These are phyloP conservation scores for Chionomys nivalis DNA, from an alignment of 2,113 vertebrate genomes.

Conservation along the genomic window DNA sequence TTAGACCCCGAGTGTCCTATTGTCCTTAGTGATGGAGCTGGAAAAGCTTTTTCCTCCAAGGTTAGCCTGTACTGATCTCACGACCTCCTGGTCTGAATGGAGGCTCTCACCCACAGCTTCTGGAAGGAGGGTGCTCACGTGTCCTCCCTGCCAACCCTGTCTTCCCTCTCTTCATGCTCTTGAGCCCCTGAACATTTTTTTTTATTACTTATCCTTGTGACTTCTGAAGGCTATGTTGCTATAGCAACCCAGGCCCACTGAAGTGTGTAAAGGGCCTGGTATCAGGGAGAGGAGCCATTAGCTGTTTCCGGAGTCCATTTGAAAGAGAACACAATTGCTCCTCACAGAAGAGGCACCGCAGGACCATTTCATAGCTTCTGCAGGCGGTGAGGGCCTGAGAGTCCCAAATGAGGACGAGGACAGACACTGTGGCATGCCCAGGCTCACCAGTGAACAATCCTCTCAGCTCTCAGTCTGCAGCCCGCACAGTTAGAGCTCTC, in stretches of 20 bases:
- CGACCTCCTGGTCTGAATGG: background rate
- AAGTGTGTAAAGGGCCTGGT: constrained; percentile 47
- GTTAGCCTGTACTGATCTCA: background rate
- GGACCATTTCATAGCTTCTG: background rate
- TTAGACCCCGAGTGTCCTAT: background rate
- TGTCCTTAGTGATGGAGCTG: background rate
- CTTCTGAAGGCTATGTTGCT: constrained; percentile 62
- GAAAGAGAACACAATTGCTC: constrained; percentile 41
- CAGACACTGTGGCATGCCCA: fast-evolving
- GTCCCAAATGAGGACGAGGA: background rate
- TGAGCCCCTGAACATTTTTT: background rate
- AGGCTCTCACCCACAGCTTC: background rate
- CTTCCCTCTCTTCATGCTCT: background rate
- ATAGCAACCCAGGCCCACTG: constrained; percentile 67
- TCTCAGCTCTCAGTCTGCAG: background rate
- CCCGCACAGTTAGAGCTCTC: fast-evolving
- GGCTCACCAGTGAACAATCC: background rate
- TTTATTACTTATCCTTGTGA: constrained; percentile 58
- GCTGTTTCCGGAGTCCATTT: constrained; percentile 52
- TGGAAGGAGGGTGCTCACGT: background rate
- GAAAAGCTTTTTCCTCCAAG: background rate
- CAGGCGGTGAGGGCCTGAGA: fast-evolving
- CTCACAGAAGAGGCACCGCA: background rate
- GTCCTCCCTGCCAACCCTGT: background rate
- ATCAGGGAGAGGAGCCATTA: constrained; percentile 66